Evolutionary conservation across 2,113 vertebrate species (phyloP).

Genomic region (Mesoclemmys tuberculata): DNA sequence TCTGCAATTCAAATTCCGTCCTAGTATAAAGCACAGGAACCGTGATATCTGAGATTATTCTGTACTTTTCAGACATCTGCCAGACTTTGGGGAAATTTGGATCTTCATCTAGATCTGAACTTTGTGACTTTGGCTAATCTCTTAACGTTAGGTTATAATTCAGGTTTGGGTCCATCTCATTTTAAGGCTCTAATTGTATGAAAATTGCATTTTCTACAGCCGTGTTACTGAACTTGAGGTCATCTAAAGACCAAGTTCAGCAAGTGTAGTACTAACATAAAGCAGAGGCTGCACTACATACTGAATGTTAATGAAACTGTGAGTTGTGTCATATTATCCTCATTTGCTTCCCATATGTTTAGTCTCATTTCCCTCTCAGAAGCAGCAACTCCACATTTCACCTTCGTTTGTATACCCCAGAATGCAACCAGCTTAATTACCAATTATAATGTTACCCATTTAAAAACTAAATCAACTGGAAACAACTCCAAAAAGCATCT

Average conservation of each 20-base stretch:
- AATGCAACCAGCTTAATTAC: conserved; percentile 62
- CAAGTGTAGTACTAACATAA: conserved; percentile 24
- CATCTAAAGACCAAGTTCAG: conserved; percentile 17
- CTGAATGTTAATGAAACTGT: conserved; percentile 55
- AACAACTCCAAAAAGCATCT: conserved; percentile 46
- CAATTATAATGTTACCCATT: conserved; percentile 60
- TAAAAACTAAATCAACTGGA: conserved; percentile 64
- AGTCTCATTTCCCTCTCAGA: conserved; percentile 45
- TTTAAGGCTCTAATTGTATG: neutral
- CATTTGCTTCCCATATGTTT: conserved; percentile 64
- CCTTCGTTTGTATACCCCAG: conserved; percentile 58
- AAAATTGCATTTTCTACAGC: neutral
- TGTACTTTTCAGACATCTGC: neutral
- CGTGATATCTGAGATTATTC: neutral
- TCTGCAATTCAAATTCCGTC: neutral
- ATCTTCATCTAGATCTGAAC: neutral
- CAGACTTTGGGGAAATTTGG: neutral
- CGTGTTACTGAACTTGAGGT: neutral
- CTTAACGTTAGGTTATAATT: neutral
- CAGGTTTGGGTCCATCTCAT: neutral
- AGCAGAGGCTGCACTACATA: conserved; percentile 1
- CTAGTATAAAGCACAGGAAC: neutral
- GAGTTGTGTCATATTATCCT: conserved; percentile 55
- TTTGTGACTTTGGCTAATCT: neutral
- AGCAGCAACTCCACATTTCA: conserved; percentile 43